Base-by-base conservation (phyloP, 2,888 invertebrate species). In the Eupithecia centaureata region DNA sequence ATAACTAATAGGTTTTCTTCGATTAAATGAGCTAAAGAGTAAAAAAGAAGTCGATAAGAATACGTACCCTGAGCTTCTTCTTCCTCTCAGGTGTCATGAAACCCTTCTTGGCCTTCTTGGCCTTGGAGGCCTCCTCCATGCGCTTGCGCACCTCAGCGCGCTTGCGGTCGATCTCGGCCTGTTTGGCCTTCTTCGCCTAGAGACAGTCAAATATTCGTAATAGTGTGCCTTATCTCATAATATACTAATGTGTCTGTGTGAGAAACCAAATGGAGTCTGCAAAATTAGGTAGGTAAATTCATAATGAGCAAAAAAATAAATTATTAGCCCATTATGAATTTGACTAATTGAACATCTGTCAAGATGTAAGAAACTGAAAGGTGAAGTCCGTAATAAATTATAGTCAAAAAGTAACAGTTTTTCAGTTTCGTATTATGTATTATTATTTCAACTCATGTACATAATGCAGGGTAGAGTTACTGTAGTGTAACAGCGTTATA, bases 21-120 rank as follows among this genome's bases (percentile, higher is more conserved):
- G 2, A 15, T 13, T 7, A 15, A 25, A 27, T 52, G 1, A n/a
- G n/a, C n/a, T n/a, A n/a, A n/a, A n/a, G n/a, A n/a, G n/a, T n/a
- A n/a, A n/a, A n/a, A 25, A 13, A 27, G 1, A 27, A 27, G 52
- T 27, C 8, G 42, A 63, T 47, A 47, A 28, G 12, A 35, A 42
- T 70, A 95, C 97, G 95, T 89, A 99, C 99, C 96, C 99, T 97
- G 89, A 99, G 98, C 94, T 99, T 99, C 97, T 99, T 99, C 97
- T 99, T 99, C 94, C 99, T 98, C 94, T 99, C 99, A 75, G 99
- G 99, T 87, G 99, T 99, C 98, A 99, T 99, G 96, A 99, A 99
- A 96, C 99, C 99, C 95, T 99, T 99, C 97, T 99, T 99, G 91
- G 98, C 98, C 95, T 98, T 99, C 95, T 99, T 99, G 90, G 98